Evolutionary conservation across 2,113 vertebrate species (phyloP).

Genomic region (Hirundichthys speculiger): DNA sequence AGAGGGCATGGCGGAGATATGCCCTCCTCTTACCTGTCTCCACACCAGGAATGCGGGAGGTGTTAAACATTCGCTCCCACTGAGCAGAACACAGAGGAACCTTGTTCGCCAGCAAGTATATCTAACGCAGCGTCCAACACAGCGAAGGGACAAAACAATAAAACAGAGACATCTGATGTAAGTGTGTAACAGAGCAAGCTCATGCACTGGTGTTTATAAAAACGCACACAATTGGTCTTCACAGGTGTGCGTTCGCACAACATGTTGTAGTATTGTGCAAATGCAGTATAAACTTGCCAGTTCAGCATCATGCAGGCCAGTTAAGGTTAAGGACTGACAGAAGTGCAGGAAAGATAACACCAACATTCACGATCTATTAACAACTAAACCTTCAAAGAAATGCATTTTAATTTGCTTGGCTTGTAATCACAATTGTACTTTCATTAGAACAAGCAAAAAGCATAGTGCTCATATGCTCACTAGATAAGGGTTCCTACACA

Average conservation of each 20-base stretch:
- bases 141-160: constrained; percentile 71
- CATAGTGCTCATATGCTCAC: too few relatives aligned
- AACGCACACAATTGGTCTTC: constrained; percentile 27
- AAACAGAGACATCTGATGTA: constrained; percentile 71
- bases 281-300: constrained; percentile 18
- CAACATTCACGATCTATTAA: neutral
- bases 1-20: constrained; percentile 33
- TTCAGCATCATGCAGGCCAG: constrained; percentile 53
- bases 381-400: constrained; percentile 13
- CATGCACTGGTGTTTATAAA: constrained; percentile 55
- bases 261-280: constrained; percentile 8
- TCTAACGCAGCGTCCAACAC: constrained; percentile 82
- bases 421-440: neutral
- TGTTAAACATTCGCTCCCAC: constrained; percentile 98
- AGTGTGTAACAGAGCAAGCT: constrained; percentile 62
- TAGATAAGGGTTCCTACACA: too few relatives aligned
- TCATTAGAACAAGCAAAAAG: constrained; percentile 28
- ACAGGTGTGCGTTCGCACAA: neutral
- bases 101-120: constrained; percentile 91
- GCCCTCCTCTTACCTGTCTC: constrained; percentile 89
- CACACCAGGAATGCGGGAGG: constrained; percentile 88
- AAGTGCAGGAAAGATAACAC: neutral
- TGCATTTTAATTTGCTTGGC: neutral
- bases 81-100: constrained; percentile 96
- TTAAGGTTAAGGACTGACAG: neutral